These are phyloP conservation scores for Scarus forsteni DNA, from an alignment of 2,797 vertebrate species.

Conservation along the genomic window DNA sequence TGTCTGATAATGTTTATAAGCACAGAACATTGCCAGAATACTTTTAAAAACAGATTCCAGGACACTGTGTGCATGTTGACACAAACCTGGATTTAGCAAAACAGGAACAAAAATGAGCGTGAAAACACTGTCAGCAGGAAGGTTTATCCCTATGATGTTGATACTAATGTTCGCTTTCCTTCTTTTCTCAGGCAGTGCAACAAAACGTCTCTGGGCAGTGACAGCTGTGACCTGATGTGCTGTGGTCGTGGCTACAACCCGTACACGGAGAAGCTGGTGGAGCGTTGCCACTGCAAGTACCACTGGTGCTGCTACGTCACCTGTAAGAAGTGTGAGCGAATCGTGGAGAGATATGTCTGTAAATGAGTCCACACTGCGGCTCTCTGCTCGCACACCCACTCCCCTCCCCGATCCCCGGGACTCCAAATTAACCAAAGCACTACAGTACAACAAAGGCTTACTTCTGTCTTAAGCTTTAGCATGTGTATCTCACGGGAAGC, in stretches of 20 bases:
- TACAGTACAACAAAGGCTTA: slow-evolving; percentile 75
- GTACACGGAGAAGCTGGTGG: slow-evolving; percentile 95
- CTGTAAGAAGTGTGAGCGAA: slow-evolving; percentile 96
- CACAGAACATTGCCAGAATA: too few species aligned
- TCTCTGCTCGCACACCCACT: slow-evolving; percentile 5
- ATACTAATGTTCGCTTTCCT: slow-evolving; percentile 5
- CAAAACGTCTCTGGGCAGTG: slow-evolving; percentile 95
- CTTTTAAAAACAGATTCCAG: not conserved
- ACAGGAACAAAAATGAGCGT: not conserved
- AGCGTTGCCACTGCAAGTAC: slow-evolving; percentile 98
- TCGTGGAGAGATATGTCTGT: slow-evolving; percentile 96
- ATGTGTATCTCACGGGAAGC: slow-evolving; percentile 71
- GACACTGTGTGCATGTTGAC: not conserved
- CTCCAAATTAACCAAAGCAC: slow-evolving; percentile 84
- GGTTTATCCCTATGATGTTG: not conserved
- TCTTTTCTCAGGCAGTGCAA: slow-evolving; percentile 92
- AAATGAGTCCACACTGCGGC: slow-evolving; percentile 82
- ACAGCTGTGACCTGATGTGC: slow-evolving; percentile 99
- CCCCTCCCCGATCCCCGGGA: slow-evolving; percentile 34
- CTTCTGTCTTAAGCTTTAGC: slow-evolving; percentile 78
- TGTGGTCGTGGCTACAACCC: slow-evolving; percentile 98
- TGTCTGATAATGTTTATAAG: too few species aligned
- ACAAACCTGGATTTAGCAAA: not conserved
- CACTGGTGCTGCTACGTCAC: slow-evolving; percentile 99
- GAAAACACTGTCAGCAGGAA: not conserved